These are phyloP conservation scores for Cotesia chilonis DNA, from an alignment of 1,140 invertebrate genomes.

Conservation along the genomic window DNA sequence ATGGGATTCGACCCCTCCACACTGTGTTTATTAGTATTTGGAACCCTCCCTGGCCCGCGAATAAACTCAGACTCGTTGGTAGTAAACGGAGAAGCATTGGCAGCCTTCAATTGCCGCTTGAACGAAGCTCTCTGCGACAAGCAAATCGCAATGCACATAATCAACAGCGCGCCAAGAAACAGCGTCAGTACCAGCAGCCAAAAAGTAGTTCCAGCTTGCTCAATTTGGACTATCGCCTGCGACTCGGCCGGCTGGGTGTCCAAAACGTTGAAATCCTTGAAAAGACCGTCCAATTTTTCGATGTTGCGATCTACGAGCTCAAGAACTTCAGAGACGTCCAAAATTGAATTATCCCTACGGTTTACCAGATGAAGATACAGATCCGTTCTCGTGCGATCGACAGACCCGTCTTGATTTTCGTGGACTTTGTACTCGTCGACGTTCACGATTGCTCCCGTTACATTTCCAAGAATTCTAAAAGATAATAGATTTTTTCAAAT, in stretches of 20 bases:
- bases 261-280: conserved; percentile 92
- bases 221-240: conserved; percentile 69
- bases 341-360: conserved; percentile 86
- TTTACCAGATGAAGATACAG: conserved; percentile 93
- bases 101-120: conserved; percentile 88
- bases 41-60: conserved; percentile 77
- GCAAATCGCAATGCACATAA: conserved; percentile 81
- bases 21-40: conserved; percentile 94
- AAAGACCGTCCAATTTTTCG: conserved; percentile 85
- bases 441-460: conserved; percentile 91
- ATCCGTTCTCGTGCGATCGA: conserved; percentile 94
- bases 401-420: conserved; percentile 89
- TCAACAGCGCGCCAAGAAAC: conserved; percentile 79
- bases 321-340: conserved; percentile 85
- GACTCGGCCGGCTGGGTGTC: conserved; percentile 85
- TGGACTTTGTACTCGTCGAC: conserved; percentile 93
- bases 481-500: conserved; percentile 15
- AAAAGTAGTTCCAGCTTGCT: conserved; percentile 66
- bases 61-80: conserved; percentile 79
- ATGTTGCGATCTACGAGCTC: conserved; percentile 91
- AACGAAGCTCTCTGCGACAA: conserved; percentile 85
- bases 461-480: conserved; percentile 77
- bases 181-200: conserved; percentile 84
- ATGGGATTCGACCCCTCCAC: conserved; percentile 94
- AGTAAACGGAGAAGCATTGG: conserved; percentile 92